Evolutionary conservation across 2,888 invertebrate species (phyloP).

Genomic region (Choreutis nemorana): DNA sequence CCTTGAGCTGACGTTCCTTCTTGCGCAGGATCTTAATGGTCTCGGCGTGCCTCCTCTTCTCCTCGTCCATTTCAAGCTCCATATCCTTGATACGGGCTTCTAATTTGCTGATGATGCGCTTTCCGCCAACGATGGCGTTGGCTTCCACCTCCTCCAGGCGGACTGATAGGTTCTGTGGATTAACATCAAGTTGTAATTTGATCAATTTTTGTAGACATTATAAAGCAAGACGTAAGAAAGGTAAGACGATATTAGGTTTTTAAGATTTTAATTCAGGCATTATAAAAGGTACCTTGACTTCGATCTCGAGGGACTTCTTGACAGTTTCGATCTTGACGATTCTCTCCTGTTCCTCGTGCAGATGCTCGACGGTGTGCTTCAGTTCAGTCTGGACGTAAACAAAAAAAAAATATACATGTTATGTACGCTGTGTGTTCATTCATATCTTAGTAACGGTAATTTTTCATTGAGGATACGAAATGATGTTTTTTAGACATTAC

Average conservation of each 20-base stretch:
- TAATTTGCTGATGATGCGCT: constrained; percentile 96
- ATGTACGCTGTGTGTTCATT: too few species aligned
- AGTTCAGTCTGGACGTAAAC: constrained; percentile 85
- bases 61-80: constrained; percentile 94
- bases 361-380: constrained; percentile 91
- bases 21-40: constrained; percentile 97
- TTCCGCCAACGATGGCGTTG: constrained; percentile 95
- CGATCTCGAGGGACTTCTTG: constrained; percentile 97
- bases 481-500: too few species aligned
- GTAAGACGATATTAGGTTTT: background rate
- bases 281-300: constrained; percentile 93
- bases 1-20: constrained; percentile 97
- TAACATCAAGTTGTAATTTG: too few species aligned
- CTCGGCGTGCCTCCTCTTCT: constrained; percentile 96
- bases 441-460: too few species aligned
- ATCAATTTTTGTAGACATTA: too few species aligned
- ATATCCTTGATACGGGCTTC: constrained; percentile 94
- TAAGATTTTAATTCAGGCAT: constrained; percentile 5
- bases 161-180: constrained; percentile 82
- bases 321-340: constrained; percentile 97
- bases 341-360: constrained; percentile 97
- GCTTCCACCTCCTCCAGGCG: constrained; percentile 97
- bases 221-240: background rate
- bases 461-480: too few species aligned
- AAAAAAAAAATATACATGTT: too few species aligned